Evolutionary conservation across 92 coral and sea anemone species (phyloP), one percentile per base, ranked within the genome.

Genomic region (Phymanthus crucifer): DNA sequence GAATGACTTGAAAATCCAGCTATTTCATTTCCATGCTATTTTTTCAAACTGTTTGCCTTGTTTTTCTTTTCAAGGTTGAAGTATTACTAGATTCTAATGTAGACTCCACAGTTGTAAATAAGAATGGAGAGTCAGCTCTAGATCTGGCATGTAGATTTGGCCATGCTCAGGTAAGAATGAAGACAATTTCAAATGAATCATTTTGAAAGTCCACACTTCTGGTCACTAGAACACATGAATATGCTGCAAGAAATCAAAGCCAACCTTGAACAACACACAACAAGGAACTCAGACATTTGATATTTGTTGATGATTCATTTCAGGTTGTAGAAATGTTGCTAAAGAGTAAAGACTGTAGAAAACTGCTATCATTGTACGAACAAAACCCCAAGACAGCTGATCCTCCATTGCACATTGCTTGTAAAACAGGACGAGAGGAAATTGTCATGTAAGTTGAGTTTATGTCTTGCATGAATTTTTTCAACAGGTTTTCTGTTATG

Each of bases 141-240:
- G 99, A 95, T 58, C 78, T 95, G 57, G 99, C 98, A 0, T 93
- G 99, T 84, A 85, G 97, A 86, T 95, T 88, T 89, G 99, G 99
- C 17, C 98, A 91, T 70, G 73, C 79, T 17, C 98, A 95, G 83
- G 99, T 95, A 67, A 24, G 70, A 27, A 47, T n/a, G 27, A 48
- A 32, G 6, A n/a, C 11, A 75, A 46, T 27, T 10, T 1, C 43
- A 69, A 40, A 77, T 24, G n/a, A n/a, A n/a, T n/a, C n/a, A n/a
- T n/a, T n/a, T n/a, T n/a, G n/a, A n/a, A n/a, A n/a, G n/a, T n/a
- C n/a, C n/a, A n/a, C n/a, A n/a, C n/a, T n/a, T n/a, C n/a, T n/a
- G n/a, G n/a, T n/a, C n/a, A n/a, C n/a, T n/a, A n/a, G n/a, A n/a
- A n/a, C n/a, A n/a, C n/a, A n/a, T n/a, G n/a, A n/a, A n/a, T n/a